phyloP scores from a whole-genome alignment of 2,888 invertebrate species.

The Hypena proboscidalis region DNA sequence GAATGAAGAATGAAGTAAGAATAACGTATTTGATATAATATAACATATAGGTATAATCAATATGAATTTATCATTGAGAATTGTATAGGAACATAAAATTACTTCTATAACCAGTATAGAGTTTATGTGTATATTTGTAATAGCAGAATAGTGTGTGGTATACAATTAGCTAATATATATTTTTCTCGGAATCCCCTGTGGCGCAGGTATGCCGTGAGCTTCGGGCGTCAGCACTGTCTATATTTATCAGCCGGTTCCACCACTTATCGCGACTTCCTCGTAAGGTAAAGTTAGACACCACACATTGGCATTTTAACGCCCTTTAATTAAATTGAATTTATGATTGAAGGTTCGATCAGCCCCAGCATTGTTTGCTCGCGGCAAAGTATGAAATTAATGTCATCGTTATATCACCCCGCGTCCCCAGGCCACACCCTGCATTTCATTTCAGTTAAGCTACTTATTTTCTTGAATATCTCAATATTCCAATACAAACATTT shows the following conservation, averaged over 20 bases:
- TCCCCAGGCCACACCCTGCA: background rate
- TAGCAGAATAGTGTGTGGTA: no score
- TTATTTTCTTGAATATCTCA: background rate
- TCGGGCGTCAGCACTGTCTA: constrained; percentile 12
- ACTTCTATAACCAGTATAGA: constrained; percentile 3
- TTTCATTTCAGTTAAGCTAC: background rate
- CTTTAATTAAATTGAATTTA: constrained; percentile 58
- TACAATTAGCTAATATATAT: constrained; percentile 9
- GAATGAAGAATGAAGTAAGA: constrained; percentile 9
- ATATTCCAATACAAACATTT: no score
- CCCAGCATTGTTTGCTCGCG: constrained; percentile 5
- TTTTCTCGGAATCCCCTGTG: constrained; percentile 41
- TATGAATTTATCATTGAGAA: constrained; percentile 2
- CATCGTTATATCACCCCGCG: background rate
- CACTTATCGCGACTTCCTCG: constrained; percentile 26
- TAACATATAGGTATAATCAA: background rate
- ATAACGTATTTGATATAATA: background rate
- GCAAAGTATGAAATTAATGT: constrained; percentile 2
- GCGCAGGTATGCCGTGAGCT: no score
- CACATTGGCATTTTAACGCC: constrained; percentile 54
- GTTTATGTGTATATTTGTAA: no score
- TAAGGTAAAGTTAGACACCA: constrained; percentile 49
- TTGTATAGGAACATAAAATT: constrained; percentile 1
- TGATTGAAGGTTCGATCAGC: constrained; percentile 41
- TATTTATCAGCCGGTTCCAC: constrained; percentile 32